Evolutionary conservation across 2,113 vertebrate species (phyloP), one percentile per base, ranked within the genome.

Genomic region (Dicrurus megarhynchus): DNA sequence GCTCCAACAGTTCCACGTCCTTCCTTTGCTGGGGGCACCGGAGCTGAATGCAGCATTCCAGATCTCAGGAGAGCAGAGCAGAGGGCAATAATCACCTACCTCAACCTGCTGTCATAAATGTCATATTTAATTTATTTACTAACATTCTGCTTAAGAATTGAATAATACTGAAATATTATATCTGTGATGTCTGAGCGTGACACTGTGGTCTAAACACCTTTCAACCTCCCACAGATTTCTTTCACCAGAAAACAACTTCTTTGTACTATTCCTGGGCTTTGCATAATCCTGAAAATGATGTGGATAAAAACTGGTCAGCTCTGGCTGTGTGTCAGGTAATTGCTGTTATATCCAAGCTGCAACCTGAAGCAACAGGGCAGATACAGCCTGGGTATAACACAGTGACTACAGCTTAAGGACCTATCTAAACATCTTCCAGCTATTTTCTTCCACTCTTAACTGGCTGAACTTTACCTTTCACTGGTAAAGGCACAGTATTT

Each of bases 201-300:
- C 75, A 24, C 41, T 65, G 21, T 56, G 65, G 76, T 75, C 59
- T 57, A 86, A 68, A 85, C 57, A 24, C 61, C 61, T 91, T 39
- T 64, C 41, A 10, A 80, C 55, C 55, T 95, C 73, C 73, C 61
- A 91, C 20, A 60, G 83, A 91, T 93, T 92, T 95, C 94, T 96
- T 95, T 94, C 94, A 61, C 47, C 81, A 80, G 89, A 95, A 90
- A 87, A 89, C 42, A 24, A 60, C 75, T 87, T 93, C 87, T 87
- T 90, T 91, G 56, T 70, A 49, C 74, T 89, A 63, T 67, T 84
- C 52, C 13, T 30, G 55, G 56, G 47, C 30, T 93, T 95, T 93
- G 91, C 70, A 73, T 89, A 67, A 84, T 91, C 59, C 83, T 73
- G 74, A 33, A 73, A 90, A 63, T 70, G 70, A 22, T 27, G 5